Conservation (phyloP, 1,140 invertebrate species). For the Druon quercuslanigerum region DNA sequence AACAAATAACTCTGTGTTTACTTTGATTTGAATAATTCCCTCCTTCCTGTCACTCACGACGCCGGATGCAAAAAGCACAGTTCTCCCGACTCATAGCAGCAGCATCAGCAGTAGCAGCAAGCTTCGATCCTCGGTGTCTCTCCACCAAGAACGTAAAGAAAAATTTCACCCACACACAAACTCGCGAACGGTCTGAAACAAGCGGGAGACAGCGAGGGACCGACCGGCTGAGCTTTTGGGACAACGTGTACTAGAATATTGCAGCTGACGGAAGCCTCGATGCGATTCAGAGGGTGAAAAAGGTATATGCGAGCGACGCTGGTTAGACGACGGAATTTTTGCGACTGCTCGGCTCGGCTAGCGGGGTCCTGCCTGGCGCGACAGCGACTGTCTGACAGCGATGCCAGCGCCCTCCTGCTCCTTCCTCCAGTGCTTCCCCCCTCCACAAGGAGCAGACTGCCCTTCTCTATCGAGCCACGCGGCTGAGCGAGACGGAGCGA, state of each 20-base stretch:
- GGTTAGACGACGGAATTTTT: constrained; percentile 72
- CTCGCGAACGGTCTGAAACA: background rate
- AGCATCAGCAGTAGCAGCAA: background rate
- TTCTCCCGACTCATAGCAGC: constrained; percentile 23
- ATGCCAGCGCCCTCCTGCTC: constrained; percentile 61
- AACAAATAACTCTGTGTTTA: too few relatives aligned
- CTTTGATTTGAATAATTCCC: background rate
- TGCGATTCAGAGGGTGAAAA: constrained; percentile 69
- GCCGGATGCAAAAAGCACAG: constrained; percentile 21
- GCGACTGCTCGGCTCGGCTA: constrained; percentile 69
- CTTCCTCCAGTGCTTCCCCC: constrained; percentile 37
- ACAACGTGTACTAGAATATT: constrained; percentile 49
- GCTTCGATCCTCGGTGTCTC: constrained; percentile 22
- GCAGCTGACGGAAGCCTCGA: constrained; percentile 70
- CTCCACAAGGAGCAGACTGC: constrained; percentile 41
- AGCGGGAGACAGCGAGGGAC: background rate
- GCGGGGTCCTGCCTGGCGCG: constrained; percentile 67
- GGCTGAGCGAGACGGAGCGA: background rate
- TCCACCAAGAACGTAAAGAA: constrained; percentile 9
- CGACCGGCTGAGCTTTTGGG: constrained; percentile 41
- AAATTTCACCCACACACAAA: constrained; percentile 26
- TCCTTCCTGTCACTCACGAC: constrained; percentile 23
- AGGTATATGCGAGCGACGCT: constrained; percentile 72
- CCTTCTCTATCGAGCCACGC: background rate
- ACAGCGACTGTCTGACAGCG: constrained; percentile 63